phyloP scores from a whole-genome alignment of 1,140 invertebrate species.

The Antheraea pernyi region DNA sequence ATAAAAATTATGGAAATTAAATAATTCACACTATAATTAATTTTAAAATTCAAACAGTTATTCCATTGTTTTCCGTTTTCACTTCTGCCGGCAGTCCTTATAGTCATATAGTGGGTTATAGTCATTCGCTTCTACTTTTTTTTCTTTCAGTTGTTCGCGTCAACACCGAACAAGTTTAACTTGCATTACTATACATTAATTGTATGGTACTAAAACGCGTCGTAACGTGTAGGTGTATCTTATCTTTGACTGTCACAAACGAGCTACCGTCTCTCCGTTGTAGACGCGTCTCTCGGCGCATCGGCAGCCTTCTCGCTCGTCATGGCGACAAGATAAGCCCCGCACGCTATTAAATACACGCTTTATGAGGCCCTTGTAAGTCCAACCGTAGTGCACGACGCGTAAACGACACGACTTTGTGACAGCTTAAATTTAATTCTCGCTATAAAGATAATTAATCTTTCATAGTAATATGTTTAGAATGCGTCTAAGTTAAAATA shows the following conservation, averaged over 20 bases:
- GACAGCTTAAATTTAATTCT: not conserved
- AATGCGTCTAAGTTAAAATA: no score
- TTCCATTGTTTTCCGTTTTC: no score
- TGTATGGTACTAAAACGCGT: not conserved
- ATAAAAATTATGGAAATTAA: no score
- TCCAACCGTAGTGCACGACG: not conserved
- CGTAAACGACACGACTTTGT: not conserved
- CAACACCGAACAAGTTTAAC: not conserved
- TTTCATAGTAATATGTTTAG: no score
- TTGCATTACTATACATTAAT: not conserved
- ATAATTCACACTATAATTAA: no score
- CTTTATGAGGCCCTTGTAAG: conserved; percentile 20
- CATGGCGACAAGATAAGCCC: conserved; percentile 25
- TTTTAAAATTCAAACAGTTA: no score
- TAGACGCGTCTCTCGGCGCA: conserved; percentile 5
- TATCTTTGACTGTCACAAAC: conserved; percentile 29
- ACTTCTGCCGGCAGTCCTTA: no score
- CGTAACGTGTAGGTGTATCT: conserved; percentile 24
- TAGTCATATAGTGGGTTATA: no score
- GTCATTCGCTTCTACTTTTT: not conserved
- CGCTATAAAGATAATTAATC: not conserved
- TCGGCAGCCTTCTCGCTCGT: conserved; percentile 26
- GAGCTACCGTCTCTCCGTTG: conserved; percentile 22
- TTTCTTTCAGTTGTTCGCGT: not conserved
- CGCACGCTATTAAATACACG: conserved; percentile 30